Evolutionary conservation across 2,888 invertebrate species (phyloP).

Genomic region (Escarpia spicata): DNA sequence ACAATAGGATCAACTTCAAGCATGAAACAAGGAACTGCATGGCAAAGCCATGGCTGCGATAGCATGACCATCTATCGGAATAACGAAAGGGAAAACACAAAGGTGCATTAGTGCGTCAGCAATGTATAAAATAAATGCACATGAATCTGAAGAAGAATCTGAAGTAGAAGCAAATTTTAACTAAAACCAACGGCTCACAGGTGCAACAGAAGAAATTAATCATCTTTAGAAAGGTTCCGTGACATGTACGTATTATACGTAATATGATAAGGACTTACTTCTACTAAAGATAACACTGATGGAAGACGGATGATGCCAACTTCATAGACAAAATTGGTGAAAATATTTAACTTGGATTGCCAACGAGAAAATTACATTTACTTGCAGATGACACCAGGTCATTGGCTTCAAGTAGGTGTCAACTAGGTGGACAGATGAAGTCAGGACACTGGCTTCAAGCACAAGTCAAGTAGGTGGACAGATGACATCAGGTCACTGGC

Average conservation of each 20-base stretch:
- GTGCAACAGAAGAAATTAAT: too few species aligned
- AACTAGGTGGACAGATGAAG: neutral
- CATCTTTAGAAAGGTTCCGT: too few species aligned
- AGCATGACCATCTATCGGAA: neutral
- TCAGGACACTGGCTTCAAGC: neutral
- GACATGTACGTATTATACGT: too few species aligned
- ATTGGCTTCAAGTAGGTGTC: neutral
- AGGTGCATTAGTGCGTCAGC: neutral
- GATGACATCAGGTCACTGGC: neutral
- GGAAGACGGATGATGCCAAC: too few species aligned
- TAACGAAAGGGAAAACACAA: neutral
- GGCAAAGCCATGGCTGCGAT: neutral
- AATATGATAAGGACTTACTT: too few species aligned
- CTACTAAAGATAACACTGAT: too few species aligned
- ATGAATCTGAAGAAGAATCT: neutral
- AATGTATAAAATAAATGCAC: constrained; percentile 5
- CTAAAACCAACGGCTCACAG: too few species aligned
- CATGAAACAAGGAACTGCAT: neutral
- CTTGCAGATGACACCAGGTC: neutral
- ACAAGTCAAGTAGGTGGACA: neutral
- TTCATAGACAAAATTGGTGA: too few species aligned
- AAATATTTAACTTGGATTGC: too few species aligned
- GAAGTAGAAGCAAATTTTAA: too few species aligned
- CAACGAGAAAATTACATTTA: too few species aligned
- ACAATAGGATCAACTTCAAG: neutral